These are phyloP conservation scores for Callocephalon fimbriatum DNA, from an alignment of 2,113 vertebrate genomes.

Conservation along the genomic window DNA sequence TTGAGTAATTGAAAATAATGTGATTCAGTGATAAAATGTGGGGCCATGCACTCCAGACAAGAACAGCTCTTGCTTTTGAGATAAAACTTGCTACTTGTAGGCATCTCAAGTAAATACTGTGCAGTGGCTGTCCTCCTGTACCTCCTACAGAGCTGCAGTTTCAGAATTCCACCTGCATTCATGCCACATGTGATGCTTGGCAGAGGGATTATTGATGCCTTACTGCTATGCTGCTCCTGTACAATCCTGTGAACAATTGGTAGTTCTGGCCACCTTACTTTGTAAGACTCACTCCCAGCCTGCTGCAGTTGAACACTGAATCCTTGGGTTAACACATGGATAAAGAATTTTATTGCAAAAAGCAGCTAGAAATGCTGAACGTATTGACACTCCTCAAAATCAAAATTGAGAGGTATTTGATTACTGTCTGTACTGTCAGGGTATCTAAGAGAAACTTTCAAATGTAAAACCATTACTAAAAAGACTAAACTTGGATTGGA, in stretches of 20 bases:
- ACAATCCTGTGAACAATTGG: accelerated
- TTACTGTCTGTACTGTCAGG: not conserved
- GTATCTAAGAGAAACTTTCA: not conserved
- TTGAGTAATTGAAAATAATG: not conserved
- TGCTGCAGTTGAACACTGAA: not conserved
- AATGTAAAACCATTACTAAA: not conserved
- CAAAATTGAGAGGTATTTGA: not conserved
- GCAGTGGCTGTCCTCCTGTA: not conserved
- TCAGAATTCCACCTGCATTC: not conserved
- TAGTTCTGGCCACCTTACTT: not conserved
- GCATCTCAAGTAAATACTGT: not conserved
- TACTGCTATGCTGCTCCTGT: not conserved
- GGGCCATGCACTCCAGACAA: not conserved
- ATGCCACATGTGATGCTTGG: accelerated
- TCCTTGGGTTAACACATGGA: accelerated
- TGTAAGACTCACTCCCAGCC: accelerated
- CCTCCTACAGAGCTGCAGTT: not conserved
- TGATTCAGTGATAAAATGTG: not conserved
- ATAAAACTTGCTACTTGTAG: not conserved
- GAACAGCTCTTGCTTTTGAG: not conserved
- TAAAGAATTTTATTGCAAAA: not conserved
- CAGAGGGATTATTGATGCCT: not conserved
- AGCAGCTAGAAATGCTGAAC: not conserved
- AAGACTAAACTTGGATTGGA: not conserved
- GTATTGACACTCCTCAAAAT: not conserved